These are phyloP conservation scores for Taphrorychus bicolor DNA, from an alignment of 2,888 invertebrate species.

Conservation along the genomic window DNA sequence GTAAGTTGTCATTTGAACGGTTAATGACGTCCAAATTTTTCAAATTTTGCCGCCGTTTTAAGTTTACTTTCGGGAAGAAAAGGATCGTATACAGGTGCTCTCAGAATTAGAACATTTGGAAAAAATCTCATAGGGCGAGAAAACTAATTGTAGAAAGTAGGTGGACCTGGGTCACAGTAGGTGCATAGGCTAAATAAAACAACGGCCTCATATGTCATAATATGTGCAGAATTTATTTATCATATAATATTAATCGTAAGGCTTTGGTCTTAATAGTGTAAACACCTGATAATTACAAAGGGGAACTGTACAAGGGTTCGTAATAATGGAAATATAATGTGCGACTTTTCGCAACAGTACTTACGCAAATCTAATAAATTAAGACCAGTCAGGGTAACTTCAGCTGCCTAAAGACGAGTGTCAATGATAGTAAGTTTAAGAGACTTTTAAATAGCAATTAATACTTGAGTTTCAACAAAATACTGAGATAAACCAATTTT, in stretches of 20 bases:
- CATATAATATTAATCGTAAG: slow-evolving; percentile 62
- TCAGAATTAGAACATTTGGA: no score
- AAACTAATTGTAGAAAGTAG: not conserved
- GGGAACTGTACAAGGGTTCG: slow-evolving; percentile 55
- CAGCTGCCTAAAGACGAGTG: not conserved
- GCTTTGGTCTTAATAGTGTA: slow-evolving; percentile 61
- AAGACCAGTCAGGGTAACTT: not conserved
- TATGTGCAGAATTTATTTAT: slow-evolving; percentile 60
- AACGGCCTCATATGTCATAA: slow-evolving; percentile 41
- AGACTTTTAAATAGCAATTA: not conserved
- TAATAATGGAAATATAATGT: not conserved
- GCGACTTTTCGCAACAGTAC: not conserved
- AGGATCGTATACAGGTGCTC: no score
- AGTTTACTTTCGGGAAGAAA: no score
- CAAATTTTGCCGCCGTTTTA: no score
- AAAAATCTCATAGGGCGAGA: no score
- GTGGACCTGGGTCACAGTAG: not conserved
- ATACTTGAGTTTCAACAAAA: not conserved
- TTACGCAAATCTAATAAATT: not conserved
- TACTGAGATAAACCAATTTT: no score
- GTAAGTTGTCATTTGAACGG: no score
- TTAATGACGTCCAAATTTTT: no score
- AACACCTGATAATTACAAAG: slow-evolving; percentile 60
- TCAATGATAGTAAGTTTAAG: not conserved
- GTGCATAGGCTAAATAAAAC: no score